These are phyloP conservation scores for Rhynchonema sp. DNA, from an alignment of 2,888 invertebrate genomes.

Conservation along the genomic window DNA sequence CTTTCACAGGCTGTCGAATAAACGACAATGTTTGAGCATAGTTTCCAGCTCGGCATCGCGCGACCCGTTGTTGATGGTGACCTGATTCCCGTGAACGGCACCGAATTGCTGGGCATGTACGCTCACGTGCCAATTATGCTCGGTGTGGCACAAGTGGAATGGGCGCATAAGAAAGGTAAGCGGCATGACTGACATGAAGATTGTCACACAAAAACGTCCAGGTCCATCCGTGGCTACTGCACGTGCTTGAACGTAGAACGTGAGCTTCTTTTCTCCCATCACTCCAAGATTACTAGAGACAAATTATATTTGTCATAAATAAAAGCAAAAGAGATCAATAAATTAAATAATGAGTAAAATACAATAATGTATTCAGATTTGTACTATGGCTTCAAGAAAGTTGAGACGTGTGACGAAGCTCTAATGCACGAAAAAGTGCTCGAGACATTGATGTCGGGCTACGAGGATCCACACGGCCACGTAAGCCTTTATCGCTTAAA, in stretches of 20 bases:
- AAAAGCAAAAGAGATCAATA: too few species aligned
- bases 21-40: too few species aligned
- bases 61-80: constrained; percentile 27
- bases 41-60: constrained; percentile 21
- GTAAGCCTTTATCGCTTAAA: too few species aligned
- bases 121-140: constrained; percentile 24
- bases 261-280: background rate
- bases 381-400: constrained; percentile 21
- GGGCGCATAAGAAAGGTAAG: constrained; percentile 26
- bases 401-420: constrained; percentile 12
- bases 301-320: background rate
- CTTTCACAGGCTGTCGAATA: too few species aligned
- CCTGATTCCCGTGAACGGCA: constrained; percentile 17
- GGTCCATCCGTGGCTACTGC: too few species aligned
- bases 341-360: too few species aligned
- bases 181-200: background rate
- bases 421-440: constrained; percentile 18
- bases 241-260: too few species aligned
- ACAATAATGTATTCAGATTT: constrained; percentile 14
- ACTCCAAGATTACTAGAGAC: background rate
- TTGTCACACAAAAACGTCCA: too few species aligned
- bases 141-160: constrained; percentile 24
- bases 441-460: constrained; percentile 14
- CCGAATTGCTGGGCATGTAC: constrained; percentile 13
- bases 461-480: background rate